Percentiles rank a stretch among this genome's conserved stretches.
phyloP scores from a whole-genome alignment of 2,797 vertebrate genomes.

The Poeciliopsis gracilis region DNA sequence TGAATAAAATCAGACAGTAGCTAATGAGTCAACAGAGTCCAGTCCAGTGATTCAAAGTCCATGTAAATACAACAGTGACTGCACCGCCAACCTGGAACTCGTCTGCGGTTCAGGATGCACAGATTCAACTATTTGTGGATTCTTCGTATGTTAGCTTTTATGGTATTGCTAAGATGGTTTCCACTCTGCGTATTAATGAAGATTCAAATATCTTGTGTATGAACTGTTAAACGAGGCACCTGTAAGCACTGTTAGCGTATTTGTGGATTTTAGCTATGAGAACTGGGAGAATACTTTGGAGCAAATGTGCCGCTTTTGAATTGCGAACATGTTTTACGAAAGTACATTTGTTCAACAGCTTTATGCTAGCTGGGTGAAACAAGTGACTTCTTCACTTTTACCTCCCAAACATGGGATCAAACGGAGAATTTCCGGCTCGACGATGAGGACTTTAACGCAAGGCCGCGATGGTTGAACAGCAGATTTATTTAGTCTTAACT shows the following conservation, averaged over 20 bases:
- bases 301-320: no score
- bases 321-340: no score
- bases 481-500: neutral
- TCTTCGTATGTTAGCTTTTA: no score
- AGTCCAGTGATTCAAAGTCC: neutral
- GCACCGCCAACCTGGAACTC: no score
- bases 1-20: neutral
- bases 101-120: no score
- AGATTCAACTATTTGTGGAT: no score
- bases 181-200: neutral
- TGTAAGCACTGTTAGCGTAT: neutral
- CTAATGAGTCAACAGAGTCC: neutral
- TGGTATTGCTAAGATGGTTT: neutral
- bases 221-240: neutral
- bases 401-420: neutral
- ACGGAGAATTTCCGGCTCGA: neutral
- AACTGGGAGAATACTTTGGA: no score
- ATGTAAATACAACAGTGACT: no score
- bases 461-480: neutral
- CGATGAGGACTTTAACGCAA: neutral
- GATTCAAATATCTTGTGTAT: neutral
- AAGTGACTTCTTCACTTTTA: neutral
- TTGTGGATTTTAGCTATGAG: no score
- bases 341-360: neutral
- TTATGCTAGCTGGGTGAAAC: neutral